Conservation (phyloP, 2,113 vertebrate genomes). For the Porphyrio hochstetteri region DNA sequence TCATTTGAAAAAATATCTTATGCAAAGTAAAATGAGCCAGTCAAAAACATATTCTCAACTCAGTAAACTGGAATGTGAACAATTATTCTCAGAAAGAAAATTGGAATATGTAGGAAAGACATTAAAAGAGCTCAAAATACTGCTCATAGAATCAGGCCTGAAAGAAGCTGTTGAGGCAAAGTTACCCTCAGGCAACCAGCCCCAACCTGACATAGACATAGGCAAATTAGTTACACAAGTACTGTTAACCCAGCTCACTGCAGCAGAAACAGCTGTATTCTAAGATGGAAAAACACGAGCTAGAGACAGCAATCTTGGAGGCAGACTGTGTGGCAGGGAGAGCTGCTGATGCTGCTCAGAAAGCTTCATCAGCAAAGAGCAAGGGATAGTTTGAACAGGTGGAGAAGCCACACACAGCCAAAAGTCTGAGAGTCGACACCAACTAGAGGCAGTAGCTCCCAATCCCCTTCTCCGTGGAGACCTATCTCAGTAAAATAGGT, state of each 20-base stretch:
- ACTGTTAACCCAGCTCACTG: neutral
- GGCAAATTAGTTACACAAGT: conserved; percentile 21
- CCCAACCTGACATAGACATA: neutral
- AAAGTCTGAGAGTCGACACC: neutral
- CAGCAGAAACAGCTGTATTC: neutral
- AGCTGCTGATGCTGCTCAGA: neutral
- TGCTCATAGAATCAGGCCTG: neutral
- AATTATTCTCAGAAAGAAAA: conserved; percentile 18
- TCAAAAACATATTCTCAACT: neutral
- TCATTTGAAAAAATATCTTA: neutral
- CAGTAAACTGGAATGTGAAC: neutral
- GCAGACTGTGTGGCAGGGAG: neutral
- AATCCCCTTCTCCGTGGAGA: neutral
- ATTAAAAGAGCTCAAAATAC: conserved; percentile 16
- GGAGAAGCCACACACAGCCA: neutral
- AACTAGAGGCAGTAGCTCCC: neutral
- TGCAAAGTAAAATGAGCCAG: neutral
- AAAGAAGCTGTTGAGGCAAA: conserved; percentile 21
- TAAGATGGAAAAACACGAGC: neutral
- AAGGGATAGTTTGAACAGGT: neutral
- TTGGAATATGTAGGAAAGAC: neutral
- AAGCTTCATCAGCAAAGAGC: neutral
- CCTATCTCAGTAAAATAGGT: neutral
- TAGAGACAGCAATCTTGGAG: neutral
- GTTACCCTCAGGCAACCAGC: conserved; percentile 19